Percentiles rank a stretch among this genome's conserved stretches.
These are phyloP conservation scores for Leptinotarsa lineolata DNA, from an alignment of 1,140 invertebrate species.

Conservation along the genomic window DNA sequence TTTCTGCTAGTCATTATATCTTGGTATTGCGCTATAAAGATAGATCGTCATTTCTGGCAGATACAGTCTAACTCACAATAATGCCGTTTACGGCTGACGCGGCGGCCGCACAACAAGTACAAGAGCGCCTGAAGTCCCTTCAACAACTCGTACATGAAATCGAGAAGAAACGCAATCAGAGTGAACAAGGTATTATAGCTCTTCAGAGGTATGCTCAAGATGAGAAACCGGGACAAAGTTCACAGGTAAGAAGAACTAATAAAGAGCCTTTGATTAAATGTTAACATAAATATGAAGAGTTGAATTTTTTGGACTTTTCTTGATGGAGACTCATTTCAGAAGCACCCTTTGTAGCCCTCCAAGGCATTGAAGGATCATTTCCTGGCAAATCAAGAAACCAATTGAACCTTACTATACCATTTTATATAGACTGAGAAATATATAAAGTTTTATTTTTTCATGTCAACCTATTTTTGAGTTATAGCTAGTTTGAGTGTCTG, in stretches of 20 bases:
- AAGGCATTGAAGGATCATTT: no score
- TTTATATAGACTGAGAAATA: no score
- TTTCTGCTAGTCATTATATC: constrained; percentile 34
- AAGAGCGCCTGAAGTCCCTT: constrained; percentile 80
- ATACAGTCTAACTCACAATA: constrained; percentile 39
- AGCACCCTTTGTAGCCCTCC: no score
- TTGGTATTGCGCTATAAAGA: constrained; percentile 47
- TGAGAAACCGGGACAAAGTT: constrained; percentile 67
- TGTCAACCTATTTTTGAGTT: no score
- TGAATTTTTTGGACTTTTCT: no score
- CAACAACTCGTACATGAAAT: constrained; percentile 79
- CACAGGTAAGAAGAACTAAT: constrained; percentile 53
- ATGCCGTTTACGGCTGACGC: constrained; percentile 78
- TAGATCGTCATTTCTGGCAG: constrained; percentile 37
- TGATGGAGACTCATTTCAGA: no score
- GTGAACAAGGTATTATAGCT: constrained; percentile 78
- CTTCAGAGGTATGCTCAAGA: constrained; percentile 77
- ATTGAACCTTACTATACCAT: no score
- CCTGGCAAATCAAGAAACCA: no score
- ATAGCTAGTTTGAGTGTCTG: no score
- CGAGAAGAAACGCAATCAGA: constrained; percentile 75
- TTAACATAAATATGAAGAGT: no score
- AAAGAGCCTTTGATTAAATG: no score
- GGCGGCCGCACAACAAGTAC: constrained; percentile 74
- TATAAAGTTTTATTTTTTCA: no score